Percentiles rank a stretch among this genome's conserved stretches.
Conservation (phyloP, 2,797 vertebrate genomes). For the Mus spretus region DNA sequence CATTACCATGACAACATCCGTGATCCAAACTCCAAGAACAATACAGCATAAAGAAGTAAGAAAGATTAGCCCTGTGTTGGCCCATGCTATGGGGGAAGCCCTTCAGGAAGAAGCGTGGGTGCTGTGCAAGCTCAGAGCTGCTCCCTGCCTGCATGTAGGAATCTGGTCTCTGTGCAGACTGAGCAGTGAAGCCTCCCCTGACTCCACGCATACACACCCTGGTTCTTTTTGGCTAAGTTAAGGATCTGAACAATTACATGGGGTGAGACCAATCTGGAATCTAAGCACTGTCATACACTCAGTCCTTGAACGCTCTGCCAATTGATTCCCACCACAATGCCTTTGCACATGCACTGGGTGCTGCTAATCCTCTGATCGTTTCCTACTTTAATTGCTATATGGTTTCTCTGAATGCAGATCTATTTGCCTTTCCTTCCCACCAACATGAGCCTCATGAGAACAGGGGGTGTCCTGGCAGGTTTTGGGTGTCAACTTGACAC, state of each 20-base stretch:
- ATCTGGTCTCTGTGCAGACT: background rate
- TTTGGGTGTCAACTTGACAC: no score
- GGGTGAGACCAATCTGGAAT: background rate
- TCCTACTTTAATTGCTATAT: background rate
- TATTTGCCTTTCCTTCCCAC: background rate
- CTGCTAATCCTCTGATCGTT: accelerated
- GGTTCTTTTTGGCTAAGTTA: background rate
- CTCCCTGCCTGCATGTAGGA: background rate
- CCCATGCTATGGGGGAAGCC: background rate
- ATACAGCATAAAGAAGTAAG: background rate
- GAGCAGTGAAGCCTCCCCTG: background rate
- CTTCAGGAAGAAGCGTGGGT: background rate
- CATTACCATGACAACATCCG: accelerated
- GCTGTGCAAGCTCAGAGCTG: background rate
- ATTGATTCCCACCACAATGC: accelerated
- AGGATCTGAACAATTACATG: background rate
- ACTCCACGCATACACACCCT: no score
- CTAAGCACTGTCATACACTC: no score
- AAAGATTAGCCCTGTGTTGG: accelerated
- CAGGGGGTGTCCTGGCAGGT: background rate
- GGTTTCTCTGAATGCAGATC: background rate
- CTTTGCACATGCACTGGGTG: accelerated
- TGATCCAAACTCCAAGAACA: background rate
- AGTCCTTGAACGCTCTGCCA: background rate
- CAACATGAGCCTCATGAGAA: background rate